phyloP scores from a whole-genome alignment of 2,797 vertebrate genomes.

The Pseudochaenichthys georgianus region DNA sequence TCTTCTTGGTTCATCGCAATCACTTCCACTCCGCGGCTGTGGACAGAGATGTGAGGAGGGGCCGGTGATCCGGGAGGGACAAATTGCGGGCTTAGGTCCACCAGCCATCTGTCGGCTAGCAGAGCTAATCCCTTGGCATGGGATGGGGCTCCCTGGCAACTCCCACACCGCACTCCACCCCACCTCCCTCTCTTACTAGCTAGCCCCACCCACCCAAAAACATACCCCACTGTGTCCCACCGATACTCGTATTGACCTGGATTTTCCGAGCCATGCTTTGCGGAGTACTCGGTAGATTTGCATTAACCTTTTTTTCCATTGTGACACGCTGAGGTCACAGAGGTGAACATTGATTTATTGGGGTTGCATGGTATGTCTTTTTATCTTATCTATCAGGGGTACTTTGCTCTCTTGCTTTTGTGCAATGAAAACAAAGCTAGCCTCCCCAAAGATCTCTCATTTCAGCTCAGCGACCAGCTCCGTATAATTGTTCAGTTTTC shows the following conservation, averaged over 20 bases:
- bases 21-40: slow-evolving; percentile 37
- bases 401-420: slow-evolving; percentile 6
- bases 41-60: slow-evolving; percentile 50
- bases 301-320: slow-evolving; percentile 57
- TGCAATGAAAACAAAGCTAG: slow-evolving; percentile 43
- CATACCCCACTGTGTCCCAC: slow-evolving; percentile 53
- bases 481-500: slow-evolving; percentile 22
- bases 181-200: slow-evolving; percentile 8
- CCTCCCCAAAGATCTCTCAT: slow-evolving; percentile 16
- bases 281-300: slow-evolving; percentile 44
- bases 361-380: slow-evolving; percentile 7
- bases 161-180: slow-evolving; percentile 20
- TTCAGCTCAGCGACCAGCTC: slow-evolving; percentile 33
- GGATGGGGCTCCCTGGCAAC: slow-evolving; percentile 57
- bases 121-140: slow-evolving; percentile 72
- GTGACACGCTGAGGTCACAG: slow-evolving; percentile 39
- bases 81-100: slow-evolving; percentile 74
- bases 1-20: slow-evolving; percentile 32
- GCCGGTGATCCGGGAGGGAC: slow-evolving; percentile 70
- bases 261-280: slow-evolving; percentile 38
- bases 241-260: slow-evolving; percentile 69
- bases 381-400: neutral
- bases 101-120: slow-evolving; percentile 79
- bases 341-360: slow-evolving; percentile 48
- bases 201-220: slow-evolving; percentile 54